A percentile compares a stretch with the other conserved stretches of the same genome.
These are phyloP conservation scores for Listronotus oregonensis DNA, from an alignment of 1,140 invertebrate genomes.

Conservation along the genomic window DNA sequence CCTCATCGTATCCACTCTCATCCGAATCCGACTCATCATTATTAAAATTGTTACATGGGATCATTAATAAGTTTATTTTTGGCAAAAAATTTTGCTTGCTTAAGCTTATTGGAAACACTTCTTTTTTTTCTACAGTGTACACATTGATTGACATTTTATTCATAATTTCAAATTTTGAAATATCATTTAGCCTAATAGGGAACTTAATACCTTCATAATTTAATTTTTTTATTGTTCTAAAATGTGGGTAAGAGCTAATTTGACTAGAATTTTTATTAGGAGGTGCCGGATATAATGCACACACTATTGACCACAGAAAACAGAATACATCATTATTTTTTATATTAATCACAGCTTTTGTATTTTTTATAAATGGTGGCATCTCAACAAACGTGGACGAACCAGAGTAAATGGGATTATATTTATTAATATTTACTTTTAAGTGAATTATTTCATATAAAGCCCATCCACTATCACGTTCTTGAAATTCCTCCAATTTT, in stretches of 20 bases:
- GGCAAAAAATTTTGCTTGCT: not conserved
- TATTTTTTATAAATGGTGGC: conserved; percentile 3
- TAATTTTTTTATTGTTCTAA: not conserved
- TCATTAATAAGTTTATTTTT: not conserved
- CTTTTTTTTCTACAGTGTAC: no score
- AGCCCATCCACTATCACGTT: not conserved
- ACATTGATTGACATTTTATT: no score
- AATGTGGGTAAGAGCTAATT: not conserved
- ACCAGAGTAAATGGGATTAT: not conserved
- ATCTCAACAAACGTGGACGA: not conserved
- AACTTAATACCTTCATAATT: not conserved
- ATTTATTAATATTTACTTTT: no score
- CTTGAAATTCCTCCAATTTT: no score
- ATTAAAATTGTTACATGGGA: not conserved
- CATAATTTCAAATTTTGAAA: not conserved
- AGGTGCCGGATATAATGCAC: not conserved
- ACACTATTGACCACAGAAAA: not conserved
- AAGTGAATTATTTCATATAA: no score
- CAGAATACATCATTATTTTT: not conserved
- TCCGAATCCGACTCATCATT: no score
- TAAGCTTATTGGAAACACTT: not conserved
- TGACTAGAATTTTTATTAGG: no score
- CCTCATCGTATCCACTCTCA: no score
- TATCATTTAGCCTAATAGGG: not conserved
- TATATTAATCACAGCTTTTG: not conserved